Evolutionary conservation across 1,140 invertebrate genomes (phyloP).

Genomic region (Trinorchestia longiramus): DNA sequence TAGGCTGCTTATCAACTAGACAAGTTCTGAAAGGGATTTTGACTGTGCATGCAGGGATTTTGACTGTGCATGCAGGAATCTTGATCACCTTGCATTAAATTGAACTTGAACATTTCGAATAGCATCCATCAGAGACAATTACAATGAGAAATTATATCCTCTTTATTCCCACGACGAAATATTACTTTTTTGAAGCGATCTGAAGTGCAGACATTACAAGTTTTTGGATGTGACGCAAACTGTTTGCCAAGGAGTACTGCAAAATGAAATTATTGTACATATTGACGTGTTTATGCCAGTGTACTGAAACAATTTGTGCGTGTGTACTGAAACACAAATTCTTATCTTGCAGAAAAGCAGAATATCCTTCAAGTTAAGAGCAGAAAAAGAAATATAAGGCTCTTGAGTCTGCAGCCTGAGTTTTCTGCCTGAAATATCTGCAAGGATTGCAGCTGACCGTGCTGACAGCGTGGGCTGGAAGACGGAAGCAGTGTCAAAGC

Average conservation of each 20-base stretch:
- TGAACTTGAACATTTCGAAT: not conserved
- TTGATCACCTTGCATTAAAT: not conserved
- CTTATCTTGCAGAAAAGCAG: not conserved
- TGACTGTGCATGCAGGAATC: not conserved
- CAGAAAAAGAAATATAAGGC: not conserved
- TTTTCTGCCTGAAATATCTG: not conserved
- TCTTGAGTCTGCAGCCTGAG: not conserved
- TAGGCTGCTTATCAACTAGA: too few relatives aligned
- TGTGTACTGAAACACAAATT: not conserved
- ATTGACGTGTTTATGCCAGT: not conserved
- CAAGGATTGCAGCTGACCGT: not conserved
- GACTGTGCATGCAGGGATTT: not conserved
- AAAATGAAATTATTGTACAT: not conserved
- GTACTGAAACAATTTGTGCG: not conserved
- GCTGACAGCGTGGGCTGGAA: not conserved
- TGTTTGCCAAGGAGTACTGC: not conserved
- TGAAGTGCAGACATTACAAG: not conserved
- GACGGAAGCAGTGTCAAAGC: not conserved
- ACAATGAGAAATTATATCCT: not conserved
- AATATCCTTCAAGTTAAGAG: not conserved
- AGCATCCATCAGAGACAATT: not conserved
- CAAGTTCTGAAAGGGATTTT: too few relatives aligned
- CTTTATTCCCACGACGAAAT: not conserved
- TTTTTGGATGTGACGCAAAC: not conserved
- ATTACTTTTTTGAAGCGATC: not conserved